Base-by-base conservation (phyloP, 1,140 invertebrate genomes). In the Microplitis demolitor region DNA sequence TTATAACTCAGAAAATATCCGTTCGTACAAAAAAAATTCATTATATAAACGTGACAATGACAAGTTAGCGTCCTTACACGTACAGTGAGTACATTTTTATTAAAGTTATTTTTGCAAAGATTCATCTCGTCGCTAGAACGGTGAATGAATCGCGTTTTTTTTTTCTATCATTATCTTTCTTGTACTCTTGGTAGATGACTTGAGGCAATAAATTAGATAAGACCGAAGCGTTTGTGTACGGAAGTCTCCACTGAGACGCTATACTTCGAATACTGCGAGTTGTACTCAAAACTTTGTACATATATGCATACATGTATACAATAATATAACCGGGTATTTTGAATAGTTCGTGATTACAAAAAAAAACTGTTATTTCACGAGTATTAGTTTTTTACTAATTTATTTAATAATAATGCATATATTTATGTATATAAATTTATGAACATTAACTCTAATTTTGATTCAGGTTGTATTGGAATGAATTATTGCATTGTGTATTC, bases 161-260 rank as follows among this genome's bases (percentile, higher is more conserved):
- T 45, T 45, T 45, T 11, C 39, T 35, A 64, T 66, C 53, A 56
- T 71, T 64, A 71, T 71, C 53, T 63, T 39, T 71, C 69, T 64
- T 39, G 64, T 54, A 31, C 45, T 37, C 50, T 56, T 51, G 39
- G 51, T 54, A 71, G 69, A 71, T 71, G 69, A 71, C 62, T 71
- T 53, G 58, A 24, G 37, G 61, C 62, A 71, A 71, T 71, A 71
- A 71, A 71, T 71, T 64, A 71, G 69, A 71, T 71, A 71, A 58
- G 61, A 54, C 60, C 16, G 33, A 71, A 71, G 60, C 69, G 69
- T 71, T 56, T 51, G 69, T 64, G 69, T 61, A 51, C 69, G 62
- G 62, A 71, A 71, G 69, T 71, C 69, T 71, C 53, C 34, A 63
- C 45, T 61, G 61, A 61, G 62, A 71, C 69, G 69, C 31, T 45